Percentiles rank a stretch among this genome's conserved stretches.
These are phyloP conservation scores for Selene dorsalis DNA, from an alignment of 2,797 vertebrate genomes.

Conservation along the genomic window DNA sequence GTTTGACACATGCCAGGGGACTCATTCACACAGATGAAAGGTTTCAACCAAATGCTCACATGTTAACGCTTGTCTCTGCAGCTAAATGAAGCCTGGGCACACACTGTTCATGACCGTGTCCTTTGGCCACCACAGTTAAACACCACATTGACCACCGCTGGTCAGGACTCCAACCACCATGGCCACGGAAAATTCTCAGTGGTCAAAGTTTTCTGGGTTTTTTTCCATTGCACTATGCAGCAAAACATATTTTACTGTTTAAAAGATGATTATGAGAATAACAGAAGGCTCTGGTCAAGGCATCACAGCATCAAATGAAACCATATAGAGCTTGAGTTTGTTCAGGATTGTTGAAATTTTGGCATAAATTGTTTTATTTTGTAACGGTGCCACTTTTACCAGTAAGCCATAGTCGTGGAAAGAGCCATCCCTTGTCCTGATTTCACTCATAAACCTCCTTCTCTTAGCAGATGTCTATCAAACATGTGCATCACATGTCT, in stretches of 20 bases:
- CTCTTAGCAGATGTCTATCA: conserved; percentile 48
- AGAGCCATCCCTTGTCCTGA: conserved; percentile 22
- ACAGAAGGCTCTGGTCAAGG: conserved; percentile 40
- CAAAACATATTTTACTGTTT: conserved; percentile 67
- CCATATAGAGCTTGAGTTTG: conserved; percentile 14
- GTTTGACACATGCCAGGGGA: conserved; percentile 33
- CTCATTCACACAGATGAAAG: conserved; percentile 39
- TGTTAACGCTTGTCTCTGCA: conserved; percentile 51
- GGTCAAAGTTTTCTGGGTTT: conserved; percentile 55
- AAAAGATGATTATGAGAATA: conserved; percentile 63
- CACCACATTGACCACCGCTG: conserved; percentile 71
- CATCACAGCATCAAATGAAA: conserved; percentile 34
- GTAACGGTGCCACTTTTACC: conserved; percentile 7
- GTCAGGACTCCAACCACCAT: conserved; percentile 68
- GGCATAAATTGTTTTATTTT: conserved; percentile 32
- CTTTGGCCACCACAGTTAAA: conserved; percentile 67
- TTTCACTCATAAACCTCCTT: conserved; percentile 29
- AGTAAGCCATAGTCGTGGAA: conserved; percentile 32
- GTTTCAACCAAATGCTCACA: conserved; percentile 47
- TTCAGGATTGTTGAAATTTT: conserved; percentile 40
- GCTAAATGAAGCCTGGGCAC: conserved; percentile 57
- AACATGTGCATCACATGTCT: conserved; percentile 51
- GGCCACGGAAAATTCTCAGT: conserved; percentile 65
- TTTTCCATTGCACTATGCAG: conserved; percentile 53
- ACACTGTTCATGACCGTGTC: conserved; percentile 62